These are phyloP conservation scores for Perodicticus potto DNA, from an alignment of 2,797 vertebrate species.

Conservation along the genomic window DNA sequence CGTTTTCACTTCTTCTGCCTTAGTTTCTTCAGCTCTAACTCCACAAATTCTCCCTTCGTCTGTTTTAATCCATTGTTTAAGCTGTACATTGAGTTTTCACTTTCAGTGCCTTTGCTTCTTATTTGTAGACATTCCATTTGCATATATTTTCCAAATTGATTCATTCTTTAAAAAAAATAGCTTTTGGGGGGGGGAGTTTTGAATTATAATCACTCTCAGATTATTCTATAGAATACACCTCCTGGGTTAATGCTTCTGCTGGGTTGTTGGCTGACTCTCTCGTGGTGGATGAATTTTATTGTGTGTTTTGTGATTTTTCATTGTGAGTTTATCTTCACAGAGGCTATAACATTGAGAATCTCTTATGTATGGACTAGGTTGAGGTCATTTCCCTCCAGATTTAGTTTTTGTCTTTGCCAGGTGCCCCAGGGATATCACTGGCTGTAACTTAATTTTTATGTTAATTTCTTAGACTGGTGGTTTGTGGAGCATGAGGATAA, in stretches of 20 bases:
- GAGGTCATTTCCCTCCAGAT: neutral
- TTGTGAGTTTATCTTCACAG: neutral
- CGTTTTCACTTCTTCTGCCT: neutral
- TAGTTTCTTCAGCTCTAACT: neutral
- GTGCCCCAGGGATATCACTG: neutral
- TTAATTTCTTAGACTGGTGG: conserved; percentile 18
- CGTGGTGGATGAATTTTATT: neutral
- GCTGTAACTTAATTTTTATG: neutral
- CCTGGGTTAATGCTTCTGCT: neutral
- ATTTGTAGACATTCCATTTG: neutral
- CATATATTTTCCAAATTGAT: neutral
- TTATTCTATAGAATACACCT: neutral
- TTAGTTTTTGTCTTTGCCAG: neutral
- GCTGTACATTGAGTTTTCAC: neutral
- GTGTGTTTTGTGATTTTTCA: neutral
- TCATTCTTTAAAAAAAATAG: neutral
- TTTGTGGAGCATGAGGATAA: neutral
- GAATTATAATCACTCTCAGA: neutral
- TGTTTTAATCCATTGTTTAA: neutral
- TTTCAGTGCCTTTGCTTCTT: neutral
- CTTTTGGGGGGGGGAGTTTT: neutral
- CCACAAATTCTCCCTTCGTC: neutral
- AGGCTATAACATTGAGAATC: neutral
- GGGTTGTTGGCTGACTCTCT: neutral
- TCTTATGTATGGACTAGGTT: neutral